These are phyloP conservation scores for Sesamia inferens DNA, from an alignment of 2,888 invertebrate species.

Conservation along the genomic window DNA sequence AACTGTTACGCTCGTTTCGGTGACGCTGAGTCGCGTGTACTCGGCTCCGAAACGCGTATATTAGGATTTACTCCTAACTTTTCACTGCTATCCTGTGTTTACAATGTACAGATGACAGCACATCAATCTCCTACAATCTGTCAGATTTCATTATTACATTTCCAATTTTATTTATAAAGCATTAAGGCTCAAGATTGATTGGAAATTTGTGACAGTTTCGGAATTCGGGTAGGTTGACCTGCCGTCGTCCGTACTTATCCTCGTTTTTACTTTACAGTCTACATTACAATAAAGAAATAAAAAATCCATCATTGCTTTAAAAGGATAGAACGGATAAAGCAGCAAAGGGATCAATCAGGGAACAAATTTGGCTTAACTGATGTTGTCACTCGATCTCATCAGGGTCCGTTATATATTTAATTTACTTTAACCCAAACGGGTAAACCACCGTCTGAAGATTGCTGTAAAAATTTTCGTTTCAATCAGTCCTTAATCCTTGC, in stretches of 20 bases:
- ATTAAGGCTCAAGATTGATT: too few relatives aligned
- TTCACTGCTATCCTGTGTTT: neutral
- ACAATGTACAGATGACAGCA: too few relatives aligned
- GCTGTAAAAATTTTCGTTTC: neutral
- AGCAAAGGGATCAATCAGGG: conserved; percentile 5
- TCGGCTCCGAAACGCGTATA: neutral
- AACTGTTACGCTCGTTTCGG: neutral
- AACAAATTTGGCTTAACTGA: conserved; percentile 12
- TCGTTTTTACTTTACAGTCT: neutral
- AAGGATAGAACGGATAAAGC: neutral
- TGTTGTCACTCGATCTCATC: neutral
- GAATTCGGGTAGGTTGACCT: too few relatives aligned
- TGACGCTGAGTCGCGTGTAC: neutral
- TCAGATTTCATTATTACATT: too few relatives aligned
- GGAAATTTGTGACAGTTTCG: too few relatives aligned
- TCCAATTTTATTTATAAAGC: too few relatives aligned
- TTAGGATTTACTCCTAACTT: neutral
- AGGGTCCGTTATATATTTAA: conserved; percentile 12
- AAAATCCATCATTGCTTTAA: neutral
- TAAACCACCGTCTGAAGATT: neutral
- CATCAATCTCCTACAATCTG: too few relatives aligned
- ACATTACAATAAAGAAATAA: neutral
- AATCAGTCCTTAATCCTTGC: neutral
- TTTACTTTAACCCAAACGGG: conserved; percentile 3
- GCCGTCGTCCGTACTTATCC: too few relatives aligned